These are phyloP conservation scores for Orientallactaga bullata DNA, from an alignment of 2,113 vertebrate genomes.

Conservation along the genomic window DNA sequence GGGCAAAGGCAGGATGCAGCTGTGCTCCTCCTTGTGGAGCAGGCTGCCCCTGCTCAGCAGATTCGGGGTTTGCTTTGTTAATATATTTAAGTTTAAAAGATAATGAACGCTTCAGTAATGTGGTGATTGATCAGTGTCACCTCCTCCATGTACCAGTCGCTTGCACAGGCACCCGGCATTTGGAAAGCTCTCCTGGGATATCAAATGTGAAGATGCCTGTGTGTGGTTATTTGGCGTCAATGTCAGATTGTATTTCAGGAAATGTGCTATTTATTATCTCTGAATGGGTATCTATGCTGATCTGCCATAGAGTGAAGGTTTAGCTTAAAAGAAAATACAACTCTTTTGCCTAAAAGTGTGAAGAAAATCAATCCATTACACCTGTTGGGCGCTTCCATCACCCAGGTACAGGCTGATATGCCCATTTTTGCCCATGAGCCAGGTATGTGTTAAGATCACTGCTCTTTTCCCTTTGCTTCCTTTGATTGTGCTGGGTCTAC, in stretches of 20 bases:
- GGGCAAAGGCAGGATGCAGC: no score
- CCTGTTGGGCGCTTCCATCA: not conserved
- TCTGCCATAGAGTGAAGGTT: slow-evolving; percentile 47
- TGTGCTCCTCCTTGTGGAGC: no score
- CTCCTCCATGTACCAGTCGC: not conserved
- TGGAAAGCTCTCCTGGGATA: no score
- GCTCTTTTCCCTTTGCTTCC: not conserved
- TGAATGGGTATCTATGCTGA: slow-evolving; percentile 37
- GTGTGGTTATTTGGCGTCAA: not conserved
- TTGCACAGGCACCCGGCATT: not conserved
- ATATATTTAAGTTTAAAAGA: slow-evolving; percentile 32
- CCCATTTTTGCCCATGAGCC: not conserved
- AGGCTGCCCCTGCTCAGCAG: no score
- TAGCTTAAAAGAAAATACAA: not conserved
- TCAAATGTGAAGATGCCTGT: not conserved
- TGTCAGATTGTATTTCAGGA: not conserved
- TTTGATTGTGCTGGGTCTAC: not conserved
- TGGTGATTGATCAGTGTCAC: not conserved
- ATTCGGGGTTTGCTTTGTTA: not conserved
- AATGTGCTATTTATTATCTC: not conserved
- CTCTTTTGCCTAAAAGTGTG: not conserved
- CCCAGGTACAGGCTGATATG: not conserved
- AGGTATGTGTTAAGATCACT: not conserved
- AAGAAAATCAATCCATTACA: not conserved
- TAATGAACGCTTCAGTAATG: slow-evolving; percentile 19